A percentile compares a stretch with the other conserved stretches of the same genome.
phyloP scores from a whole-genome alignment of 1,140 invertebrate genomes.

The Geopemphigus sp. region DNA sequence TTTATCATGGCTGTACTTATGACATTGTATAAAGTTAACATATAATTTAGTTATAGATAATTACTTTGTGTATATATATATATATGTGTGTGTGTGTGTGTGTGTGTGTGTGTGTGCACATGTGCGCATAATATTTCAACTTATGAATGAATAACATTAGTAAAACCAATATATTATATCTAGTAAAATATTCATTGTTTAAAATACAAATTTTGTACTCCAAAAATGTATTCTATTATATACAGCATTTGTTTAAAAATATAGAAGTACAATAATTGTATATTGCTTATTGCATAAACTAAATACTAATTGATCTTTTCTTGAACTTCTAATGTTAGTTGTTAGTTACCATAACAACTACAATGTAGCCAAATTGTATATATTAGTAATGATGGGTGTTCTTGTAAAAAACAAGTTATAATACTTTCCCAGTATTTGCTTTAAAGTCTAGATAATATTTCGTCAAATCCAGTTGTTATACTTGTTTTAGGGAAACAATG shows the following conservation, averaged over 20 bases:
- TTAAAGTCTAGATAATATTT: constrained; percentile 5
- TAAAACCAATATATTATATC: neutral
- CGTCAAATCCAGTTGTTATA: neutral
- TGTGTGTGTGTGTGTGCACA: no score
- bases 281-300: neutral
- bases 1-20: no score
- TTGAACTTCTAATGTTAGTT: constrained; percentile 47
- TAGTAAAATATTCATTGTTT: neutral
- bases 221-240: neutral
- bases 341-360: constrained; percentile 40
- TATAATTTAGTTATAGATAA: no score
- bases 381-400: constrained; percentile 14
- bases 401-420: neutral
- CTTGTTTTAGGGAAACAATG: neutral
- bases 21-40: no score
- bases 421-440: neutral
- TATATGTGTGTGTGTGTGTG: no score
- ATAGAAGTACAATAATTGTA: neutral
- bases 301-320: constrained; percentile 48
- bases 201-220: neutral
- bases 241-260: constrained; percentile 5
- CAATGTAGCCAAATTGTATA: constrained; percentile 36
- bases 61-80: no score
- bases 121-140: no score
- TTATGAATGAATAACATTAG: neutral